Base-by-base conservation (phyloP, 1,140 invertebrate genomes). In the Teleopsis dalmanni region DNA sequence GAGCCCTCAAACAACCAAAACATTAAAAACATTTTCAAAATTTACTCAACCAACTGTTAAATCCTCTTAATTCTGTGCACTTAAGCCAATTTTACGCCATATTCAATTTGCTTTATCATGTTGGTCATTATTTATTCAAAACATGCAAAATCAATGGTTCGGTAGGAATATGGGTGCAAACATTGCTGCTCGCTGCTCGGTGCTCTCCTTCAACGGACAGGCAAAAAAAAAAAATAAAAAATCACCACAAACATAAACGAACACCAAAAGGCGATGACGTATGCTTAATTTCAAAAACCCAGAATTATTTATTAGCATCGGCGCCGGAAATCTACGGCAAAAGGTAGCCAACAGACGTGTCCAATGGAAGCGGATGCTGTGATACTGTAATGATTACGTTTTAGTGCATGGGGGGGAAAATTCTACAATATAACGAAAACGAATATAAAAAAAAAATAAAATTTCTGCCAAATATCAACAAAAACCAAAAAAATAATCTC, bases 91-190 rank as follows among this genome's bases (percentile, higher is more conserved):
- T 49, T 49, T 25, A 43, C 48, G 48, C 40, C 41, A 36, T 27
- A 26, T 36, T 21, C 34, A 49, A 44, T 49, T 37, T 35, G 36
- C 23, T 33, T 26, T 18, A 43, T 27, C 48, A 49, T 42, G 25
- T 43, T 25, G 33, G 40, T n/a, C 38, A 49, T 49, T 49, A 49
- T 49, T 49, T 49, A 49, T 49, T 43, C 48, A 49, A 29, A 44
- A 43, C 40, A 41, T 49, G 48, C 41, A 49, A 43, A 49, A 49
- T 49, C 40, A 49, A 49, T 49, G 48, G 41, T 29, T 42, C 37
- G 14, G 36, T 16, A 29, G 11, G 36, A 44, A 36, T 38, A 36
- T 43, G 10, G 29, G 14, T 13, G 11, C 16, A 4, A 19, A 10
- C 4, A n/a, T 25, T 16, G 31, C 33, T 11, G 33, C 33, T 34